phyloP scores from a whole-genome alignment of 2,888 invertebrate species.

The Lithodes maja region DNA sequence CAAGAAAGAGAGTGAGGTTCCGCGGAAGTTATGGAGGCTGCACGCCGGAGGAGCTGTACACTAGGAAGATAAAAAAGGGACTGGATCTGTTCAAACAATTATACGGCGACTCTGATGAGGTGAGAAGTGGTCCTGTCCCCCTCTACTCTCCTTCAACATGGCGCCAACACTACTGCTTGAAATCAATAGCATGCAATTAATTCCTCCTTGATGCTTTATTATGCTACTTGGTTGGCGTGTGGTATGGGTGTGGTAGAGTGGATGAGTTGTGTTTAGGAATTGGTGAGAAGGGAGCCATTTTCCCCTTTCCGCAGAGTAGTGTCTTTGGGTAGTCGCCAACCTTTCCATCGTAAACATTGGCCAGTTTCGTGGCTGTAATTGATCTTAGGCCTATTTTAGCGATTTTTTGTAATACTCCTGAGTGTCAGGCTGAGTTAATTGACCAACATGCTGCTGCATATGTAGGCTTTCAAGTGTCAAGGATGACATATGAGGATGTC shows the following conservation, averaged over 20 bases:
- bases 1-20: slow-evolving; percentile 64
- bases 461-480: no score
- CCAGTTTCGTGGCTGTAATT: no score
- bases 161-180: slow-evolving; percentile 46
- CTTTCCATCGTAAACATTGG: no score
- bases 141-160: slow-evolving; percentile 34
- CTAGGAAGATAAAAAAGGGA: slow-evolving; percentile 60
- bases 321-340: no score
- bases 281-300: neutral
- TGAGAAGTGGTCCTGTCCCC: slow-evolving; percentile 15
- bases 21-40: slow-evolving; percentile 49
- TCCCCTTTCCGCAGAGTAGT: neutral
- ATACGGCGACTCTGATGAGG: slow-evolving; percentile 70
- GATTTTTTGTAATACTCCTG: no score
- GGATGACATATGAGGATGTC: no score
- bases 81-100: slow-evolving; percentile 62
- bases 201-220: neutral
- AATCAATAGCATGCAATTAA: slow-evolving; percentile 56
- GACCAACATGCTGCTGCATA: no score
- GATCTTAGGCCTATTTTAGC: no score
- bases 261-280: neutral
- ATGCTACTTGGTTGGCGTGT: neutral
- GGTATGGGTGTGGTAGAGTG: slow-evolving; percentile 2
- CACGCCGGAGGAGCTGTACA: slow-evolving; percentile 65
- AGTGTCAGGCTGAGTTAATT: no score